Percentiles rank a stretch among this genome's conserved stretches.
These are phyloP conservation scores for Peromyscus maniculatus DNA, from an alignment of 2,113 vertebrate species.

Conservation along the genomic window DNA sequence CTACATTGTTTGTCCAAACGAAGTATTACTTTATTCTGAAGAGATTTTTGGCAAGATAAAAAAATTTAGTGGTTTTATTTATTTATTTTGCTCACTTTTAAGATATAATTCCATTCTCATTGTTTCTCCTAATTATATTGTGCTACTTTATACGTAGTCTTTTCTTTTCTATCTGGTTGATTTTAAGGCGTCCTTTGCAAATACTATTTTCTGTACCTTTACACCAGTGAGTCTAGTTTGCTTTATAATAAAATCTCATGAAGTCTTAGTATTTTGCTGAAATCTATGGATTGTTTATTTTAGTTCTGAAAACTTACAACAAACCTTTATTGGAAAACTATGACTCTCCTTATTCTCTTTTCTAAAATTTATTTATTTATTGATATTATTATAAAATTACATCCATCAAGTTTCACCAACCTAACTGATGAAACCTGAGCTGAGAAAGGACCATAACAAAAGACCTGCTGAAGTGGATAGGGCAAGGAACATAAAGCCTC, in stretches of 20 bases:
- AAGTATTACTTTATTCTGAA: neutral
- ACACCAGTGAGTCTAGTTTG: neutral
- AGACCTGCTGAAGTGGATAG: neutral
- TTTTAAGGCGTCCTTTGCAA: neutral
- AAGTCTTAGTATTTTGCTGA: neutral
- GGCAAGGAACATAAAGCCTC: neutral
- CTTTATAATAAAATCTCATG: neutral
- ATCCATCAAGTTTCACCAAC: neutral
- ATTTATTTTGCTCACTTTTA: neutral
- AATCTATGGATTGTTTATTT: neutral
- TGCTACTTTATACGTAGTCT: neutral
- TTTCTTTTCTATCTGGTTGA: neutral
- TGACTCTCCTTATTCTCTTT: neutral
- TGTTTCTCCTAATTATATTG: neutral
- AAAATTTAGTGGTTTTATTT: neutral
- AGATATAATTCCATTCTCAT: neutral
- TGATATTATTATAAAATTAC: neutral
- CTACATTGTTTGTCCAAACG: neutral
- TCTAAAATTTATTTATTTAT: neutral
- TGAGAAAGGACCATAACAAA: neutral
- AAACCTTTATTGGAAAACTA: neutral
- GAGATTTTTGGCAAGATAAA: neutral
- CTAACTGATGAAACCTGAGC: neutral
- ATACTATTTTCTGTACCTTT: neutral
- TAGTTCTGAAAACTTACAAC: neutral